phyloP scores from a whole-genome alignment of 2,113 vertebrate species.

The Pipa parva region DNA sequence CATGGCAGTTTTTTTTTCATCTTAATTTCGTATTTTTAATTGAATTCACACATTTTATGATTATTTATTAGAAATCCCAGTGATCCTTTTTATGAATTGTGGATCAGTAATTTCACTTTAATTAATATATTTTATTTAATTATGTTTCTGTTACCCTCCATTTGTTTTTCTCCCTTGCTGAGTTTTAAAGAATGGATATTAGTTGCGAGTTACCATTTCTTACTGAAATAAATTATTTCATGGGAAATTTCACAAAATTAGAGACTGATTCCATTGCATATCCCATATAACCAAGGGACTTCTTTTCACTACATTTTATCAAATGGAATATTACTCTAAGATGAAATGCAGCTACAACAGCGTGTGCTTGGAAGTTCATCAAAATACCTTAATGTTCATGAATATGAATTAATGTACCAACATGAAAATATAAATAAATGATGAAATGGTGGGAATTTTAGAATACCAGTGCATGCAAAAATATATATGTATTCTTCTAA shows the following conservation, averaged over 20 bases:
- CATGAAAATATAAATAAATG: background rate
- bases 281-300: background rate
- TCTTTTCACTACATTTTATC: background rate
- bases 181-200: background rate
- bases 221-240: background rate
- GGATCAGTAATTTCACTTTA: slow-evolving; percentile 1
- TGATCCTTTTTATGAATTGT: background rate
- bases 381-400: background rate
- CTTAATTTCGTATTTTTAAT: too few relatives aligned
- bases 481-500: background rate
- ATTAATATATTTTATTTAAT: slow-evolving; percentile 3
- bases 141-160: background rate
- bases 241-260: background rate
- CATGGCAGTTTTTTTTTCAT: too few relatives aligned
- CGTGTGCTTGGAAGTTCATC: background rate
- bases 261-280: background rate
- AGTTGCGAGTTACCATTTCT: background rate
- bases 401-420: background rate
- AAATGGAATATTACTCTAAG: background rate
- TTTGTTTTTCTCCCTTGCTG: background rate
- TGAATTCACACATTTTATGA: too few relatives aligned
- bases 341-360: background rate
- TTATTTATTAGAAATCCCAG: too few relatives aligned
- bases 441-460: background rate
- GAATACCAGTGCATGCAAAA: too few relatives aligned